phyloP scores from a whole-genome alignment of 1,140 invertebrate genomes.

The Lanistes nyassanus region DNA sequence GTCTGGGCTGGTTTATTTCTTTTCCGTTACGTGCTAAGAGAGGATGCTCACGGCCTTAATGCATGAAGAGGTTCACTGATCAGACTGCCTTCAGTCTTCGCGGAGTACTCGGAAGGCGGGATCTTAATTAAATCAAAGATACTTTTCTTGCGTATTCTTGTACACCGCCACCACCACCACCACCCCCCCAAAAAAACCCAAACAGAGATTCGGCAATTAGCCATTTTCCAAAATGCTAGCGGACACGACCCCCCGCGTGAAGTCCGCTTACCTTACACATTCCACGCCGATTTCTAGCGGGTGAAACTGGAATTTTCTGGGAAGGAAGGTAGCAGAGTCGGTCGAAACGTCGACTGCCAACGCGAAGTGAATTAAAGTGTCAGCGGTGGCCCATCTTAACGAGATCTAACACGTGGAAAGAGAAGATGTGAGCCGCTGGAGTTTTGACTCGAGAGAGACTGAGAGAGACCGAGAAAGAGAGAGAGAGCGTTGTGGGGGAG shows the following conservation, averaged over 20 bases:
- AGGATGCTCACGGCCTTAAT: too few species aligned
- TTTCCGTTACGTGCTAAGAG: too few species aligned
- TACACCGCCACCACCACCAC: too few species aligned
- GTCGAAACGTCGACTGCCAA: neutral
- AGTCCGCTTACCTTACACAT: neutral
- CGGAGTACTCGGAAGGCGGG: neutral
- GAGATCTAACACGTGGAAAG: conserved; percentile 6
- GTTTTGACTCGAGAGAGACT: conserved; percentile 8
- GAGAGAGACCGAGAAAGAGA: neutral
- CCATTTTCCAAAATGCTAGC: neutral
- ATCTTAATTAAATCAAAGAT: conserved; percentile 17
- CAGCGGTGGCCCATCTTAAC: conserved; percentile 8
- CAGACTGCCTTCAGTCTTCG: too few species aligned
- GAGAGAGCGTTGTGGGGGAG: neutral
- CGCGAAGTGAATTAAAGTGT: conserved; percentile 13
- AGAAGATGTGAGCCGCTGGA: neutral
- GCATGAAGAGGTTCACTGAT: too few species aligned
- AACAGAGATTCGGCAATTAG: conserved; percentile 16
- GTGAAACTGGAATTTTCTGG: neutral
- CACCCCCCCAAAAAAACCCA: too few species aligned
- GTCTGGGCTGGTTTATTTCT: too few species aligned
- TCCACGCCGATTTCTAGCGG: neutral
- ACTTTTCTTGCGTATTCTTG: too few species aligned
- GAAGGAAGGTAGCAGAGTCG: neutral
- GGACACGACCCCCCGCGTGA: conserved; percentile 6